Percentiles rank a stretch among this genome's conserved stretches.
Conservation (phyloP, 2,113 vertebrate genomes). For the Xenotilapia flavipinnis region DNA sequence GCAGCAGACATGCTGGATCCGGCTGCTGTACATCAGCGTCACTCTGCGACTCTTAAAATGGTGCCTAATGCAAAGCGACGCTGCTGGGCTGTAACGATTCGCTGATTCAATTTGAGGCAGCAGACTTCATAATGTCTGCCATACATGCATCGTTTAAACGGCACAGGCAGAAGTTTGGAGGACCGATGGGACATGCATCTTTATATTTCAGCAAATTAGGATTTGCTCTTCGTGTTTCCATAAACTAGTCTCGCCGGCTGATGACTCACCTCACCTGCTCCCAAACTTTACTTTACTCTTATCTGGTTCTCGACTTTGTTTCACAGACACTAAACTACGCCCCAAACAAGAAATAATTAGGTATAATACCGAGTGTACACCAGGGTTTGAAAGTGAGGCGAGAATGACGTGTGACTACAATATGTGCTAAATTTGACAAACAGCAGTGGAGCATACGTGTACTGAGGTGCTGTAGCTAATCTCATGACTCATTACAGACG, state of each 20-base stretch:
- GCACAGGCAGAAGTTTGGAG: background rate
- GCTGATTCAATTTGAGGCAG: constrained; percentile 10
- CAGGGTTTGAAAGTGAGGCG: background rate
- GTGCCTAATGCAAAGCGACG: constrained; percentile 1
- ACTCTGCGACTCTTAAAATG: background rate
- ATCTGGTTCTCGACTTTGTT: background rate
- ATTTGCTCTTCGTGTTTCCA: background rate
- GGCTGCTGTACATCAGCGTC: constrained; percentile 8
- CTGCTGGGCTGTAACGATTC: constrained; percentile 8
- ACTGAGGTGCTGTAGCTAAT: constrained; percentile 17
- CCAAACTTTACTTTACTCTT: background rate
- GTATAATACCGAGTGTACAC: background rate
- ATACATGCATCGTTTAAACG: background rate
- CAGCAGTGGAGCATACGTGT: background rate
- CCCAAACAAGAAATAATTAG: background rate
- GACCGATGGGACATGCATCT: background rate
- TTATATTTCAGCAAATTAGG: background rate
- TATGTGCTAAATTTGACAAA: background rate
- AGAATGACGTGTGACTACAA: background rate
- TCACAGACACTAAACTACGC: background rate
- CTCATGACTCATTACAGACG: constrained; percentile 18
- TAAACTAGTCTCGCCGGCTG: background rate
- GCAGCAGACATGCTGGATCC: background rate
- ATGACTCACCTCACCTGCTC: background rate
- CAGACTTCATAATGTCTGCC: background rate